Evolutionary conservation across 2,888 invertebrate genomes (phyloP).

Genomic region (Cryptosula pallasiana): DNA sequence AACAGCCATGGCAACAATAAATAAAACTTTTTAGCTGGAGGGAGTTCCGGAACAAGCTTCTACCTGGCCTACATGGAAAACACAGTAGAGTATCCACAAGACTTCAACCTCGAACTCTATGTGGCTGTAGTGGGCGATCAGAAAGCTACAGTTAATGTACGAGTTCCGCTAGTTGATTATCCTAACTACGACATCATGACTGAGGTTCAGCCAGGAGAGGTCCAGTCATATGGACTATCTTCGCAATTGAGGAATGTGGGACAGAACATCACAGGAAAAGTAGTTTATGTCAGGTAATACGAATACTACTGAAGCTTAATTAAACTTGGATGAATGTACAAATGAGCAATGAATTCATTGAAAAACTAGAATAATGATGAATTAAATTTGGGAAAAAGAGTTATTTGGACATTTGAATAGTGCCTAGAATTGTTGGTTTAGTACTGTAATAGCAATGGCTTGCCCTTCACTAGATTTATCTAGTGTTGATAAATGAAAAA

Average conservation of each 20-base stretch:
- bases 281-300: conserved; percentile 26
- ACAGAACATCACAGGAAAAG: conserved; percentile 30
- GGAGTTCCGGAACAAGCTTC: conserved; percentile 30
- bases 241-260: conserved; percentile 29
- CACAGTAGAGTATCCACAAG: conserved; percentile 26
- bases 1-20: no score
- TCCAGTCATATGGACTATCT: conserved; percentile 30
- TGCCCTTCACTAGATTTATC: no score
- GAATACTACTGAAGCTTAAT: background rate
- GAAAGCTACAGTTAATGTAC: conserved; percentile 31
- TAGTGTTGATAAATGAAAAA: no score
- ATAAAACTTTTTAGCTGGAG: background rate
- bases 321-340: no score
- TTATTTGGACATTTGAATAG: no score
- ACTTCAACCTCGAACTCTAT: conserved; percentile 32
- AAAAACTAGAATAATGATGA: no score
- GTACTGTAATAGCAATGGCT: no score
- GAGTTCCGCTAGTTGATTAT: conserved; percentile 30
- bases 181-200: conserved; percentile 31
- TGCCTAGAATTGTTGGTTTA: no score
- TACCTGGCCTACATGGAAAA: conserved; percentile 35
- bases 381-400: no score
- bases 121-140: conserved; percentile 31
- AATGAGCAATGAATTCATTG: no score
- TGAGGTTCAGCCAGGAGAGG: conserved; percentile 30